Base-by-base conservation (phyloP, 1,140 invertebrate genomes). In the Hesperophylax magnus region DNA sequence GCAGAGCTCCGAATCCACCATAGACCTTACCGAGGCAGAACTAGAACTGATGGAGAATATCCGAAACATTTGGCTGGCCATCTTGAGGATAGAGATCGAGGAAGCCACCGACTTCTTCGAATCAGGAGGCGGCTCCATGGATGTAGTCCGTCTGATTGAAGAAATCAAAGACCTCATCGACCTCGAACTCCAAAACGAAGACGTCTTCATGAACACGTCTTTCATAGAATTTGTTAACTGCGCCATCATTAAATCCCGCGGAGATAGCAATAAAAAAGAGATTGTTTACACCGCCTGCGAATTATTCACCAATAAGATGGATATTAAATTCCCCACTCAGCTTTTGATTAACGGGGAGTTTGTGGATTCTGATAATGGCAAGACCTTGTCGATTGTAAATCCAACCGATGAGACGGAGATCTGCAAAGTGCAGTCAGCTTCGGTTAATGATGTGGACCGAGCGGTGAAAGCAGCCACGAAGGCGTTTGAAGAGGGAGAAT, bases 51-150 rank as follows among this genome's bases (percentile, higher is more conserved):
- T 93, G 0, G 89, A 93, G 34, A 89, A 87, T 18, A 88, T 95
- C 0, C 89, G 93, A 84, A 86, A 88, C 11, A 93, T 98, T 27
- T 99, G 98, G 98, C 92, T 93, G 79, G 92, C 93, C 7, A 98
- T 99, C 85, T 89, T 99, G 0, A 94, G 94, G 82, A 89, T 93
- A 1, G 93, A 95, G 0, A 92, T 99, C 4, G 93, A 94, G 2
- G 91, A 94, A 2, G 92, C 93, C 0, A 97, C 96, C 0, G 97
- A 99, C 87, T 99, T 99, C 87, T 99, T 99, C 88, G 93, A 93
- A 14, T 93, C 92, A 54, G 98, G 98, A 27, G 98, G 96, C 22
- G 96, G 96, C 0, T 98, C 97, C 11, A 99, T 99, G 97, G 98
- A 99, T 87, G 97, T 99, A 9, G 97, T 98, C 0, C 93, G 97